These are phyloP conservation scores for Limenitis arthemis DNA, from an alignment of 2,888 invertebrate genomes.

Conservation along the genomic window DNA sequence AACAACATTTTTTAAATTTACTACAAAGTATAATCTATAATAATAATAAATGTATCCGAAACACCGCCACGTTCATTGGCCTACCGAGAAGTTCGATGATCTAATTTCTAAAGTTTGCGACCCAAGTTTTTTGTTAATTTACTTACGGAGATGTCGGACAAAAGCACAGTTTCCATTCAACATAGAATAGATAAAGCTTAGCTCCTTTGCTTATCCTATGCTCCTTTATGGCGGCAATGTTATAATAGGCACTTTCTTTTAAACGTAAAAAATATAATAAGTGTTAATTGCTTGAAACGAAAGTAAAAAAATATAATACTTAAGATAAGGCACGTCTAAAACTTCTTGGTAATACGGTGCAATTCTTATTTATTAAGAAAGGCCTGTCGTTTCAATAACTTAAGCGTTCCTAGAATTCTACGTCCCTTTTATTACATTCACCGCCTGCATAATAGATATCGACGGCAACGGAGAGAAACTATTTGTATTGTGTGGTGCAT, in stretches of 20 bases:
- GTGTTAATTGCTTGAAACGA: too few species aligned
- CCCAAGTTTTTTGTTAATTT: slow-evolving; percentile 50
- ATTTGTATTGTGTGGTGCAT: slow-evolving; percentile 42
- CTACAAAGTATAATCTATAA: too few species aligned
- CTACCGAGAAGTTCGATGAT: slow-evolving; percentile 60
- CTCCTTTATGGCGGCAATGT: too few species aligned
- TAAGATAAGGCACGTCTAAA: too few species aligned
- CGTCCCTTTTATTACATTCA: background rate
- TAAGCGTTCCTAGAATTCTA: background rate
- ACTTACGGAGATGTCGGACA: slow-evolving; percentile 41
- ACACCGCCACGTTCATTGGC: slow-evolving; percentile 47
- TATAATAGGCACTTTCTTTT: too few species aligned
- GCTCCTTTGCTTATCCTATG: too few species aligned
- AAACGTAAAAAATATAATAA: too few species aligned
- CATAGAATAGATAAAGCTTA: slow-evolving; percentile 36
- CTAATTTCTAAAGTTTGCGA: slow-evolving; percentile 55
- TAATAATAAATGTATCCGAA: slow-evolving; percentile 30
- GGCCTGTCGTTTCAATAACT: too few species aligned
- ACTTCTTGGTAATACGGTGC: too few species aligned
- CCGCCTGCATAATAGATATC: background rate
- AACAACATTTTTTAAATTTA: too few species aligned
- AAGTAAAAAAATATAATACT: too few species aligned
- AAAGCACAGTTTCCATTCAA: slow-evolving; percentile 54
- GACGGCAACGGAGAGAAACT: background rate
- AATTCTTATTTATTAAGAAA: too few species aligned